Conservation (phyloP, 2,888 invertebrate genomes). For the Limnephilus marmoratus region DNA sequence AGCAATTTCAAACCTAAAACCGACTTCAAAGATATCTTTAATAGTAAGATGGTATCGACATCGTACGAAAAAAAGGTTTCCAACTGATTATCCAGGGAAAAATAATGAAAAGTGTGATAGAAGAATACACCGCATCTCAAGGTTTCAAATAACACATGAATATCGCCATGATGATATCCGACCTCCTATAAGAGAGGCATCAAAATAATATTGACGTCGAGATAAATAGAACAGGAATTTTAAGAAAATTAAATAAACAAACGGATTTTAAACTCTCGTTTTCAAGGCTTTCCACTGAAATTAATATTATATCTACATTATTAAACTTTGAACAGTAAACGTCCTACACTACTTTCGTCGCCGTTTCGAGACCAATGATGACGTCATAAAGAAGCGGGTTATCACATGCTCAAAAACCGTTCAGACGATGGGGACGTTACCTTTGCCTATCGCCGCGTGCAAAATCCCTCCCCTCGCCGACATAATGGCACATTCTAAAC, state of each 20-base stretch:
- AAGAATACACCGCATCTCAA: neutral
- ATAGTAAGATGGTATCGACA: too few species aligned
- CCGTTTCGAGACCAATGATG: constrained; percentile 55
- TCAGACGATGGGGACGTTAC: constrained; percentile 58
- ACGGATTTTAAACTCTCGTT: too few species aligned
- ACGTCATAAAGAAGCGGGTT: constrained; percentile 63
- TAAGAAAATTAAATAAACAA: too few species aligned
- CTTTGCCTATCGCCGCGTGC: constrained; percentile 57
- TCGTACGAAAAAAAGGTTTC: too few species aligned
- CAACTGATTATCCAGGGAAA: too few species aligned
- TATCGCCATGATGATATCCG: neutral
- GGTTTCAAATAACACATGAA: neutral
- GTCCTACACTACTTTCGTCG: constrained; percentile 17
- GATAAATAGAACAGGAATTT: too few species aligned
- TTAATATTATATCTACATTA: neutral
- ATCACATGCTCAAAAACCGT: constrained; percentile 64
- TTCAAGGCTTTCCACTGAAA: neutral
- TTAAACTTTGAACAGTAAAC: neutral
- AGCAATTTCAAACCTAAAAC: too few species aligned
- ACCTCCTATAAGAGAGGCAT: too few species aligned
- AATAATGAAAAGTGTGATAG: too few species aligned
- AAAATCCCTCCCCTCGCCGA: constrained; percentile 44
- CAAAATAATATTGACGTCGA: too few species aligned
- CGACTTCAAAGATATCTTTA: too few species aligned
- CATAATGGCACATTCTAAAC: constrained; percentile 57